A percentile compares a stretch with the other conserved stretches of the same genome.
phyloP scores from a whole-genome alignment of 2,113 vertebrate species.

The Microcebus griseorufus region DNA sequence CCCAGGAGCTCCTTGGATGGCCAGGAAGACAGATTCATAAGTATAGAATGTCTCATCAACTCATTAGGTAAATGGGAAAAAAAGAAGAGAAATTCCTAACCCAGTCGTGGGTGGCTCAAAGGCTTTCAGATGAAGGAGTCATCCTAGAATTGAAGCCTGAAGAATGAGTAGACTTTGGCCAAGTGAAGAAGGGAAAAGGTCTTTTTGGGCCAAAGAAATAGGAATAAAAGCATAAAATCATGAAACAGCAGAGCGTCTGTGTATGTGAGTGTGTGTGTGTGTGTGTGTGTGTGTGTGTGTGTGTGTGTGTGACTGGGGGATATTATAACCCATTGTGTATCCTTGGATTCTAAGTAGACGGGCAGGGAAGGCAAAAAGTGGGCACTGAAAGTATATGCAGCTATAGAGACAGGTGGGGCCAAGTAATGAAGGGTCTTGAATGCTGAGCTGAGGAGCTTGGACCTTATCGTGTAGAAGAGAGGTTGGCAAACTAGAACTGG shows the following conservation, averaged over 20 bases:
- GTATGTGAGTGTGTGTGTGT: too few species aligned
- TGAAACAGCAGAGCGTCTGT: background rate
- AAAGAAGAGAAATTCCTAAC: background rate
- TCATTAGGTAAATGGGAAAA: background rate
- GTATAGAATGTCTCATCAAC: background rate
- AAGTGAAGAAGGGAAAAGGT: background rate
- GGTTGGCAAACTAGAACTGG: background rate
- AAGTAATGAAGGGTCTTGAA: background rate
- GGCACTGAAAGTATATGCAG: background rate
- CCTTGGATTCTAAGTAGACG: background rate
- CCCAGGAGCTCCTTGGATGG: background rate
- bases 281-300: background rate
- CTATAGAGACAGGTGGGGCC: background rate
- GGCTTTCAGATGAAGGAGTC: background rate
- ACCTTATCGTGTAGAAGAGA: background rate
- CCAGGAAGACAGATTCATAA: background rate
- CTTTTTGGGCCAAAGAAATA: background rate
- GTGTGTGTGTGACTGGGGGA: background rate
- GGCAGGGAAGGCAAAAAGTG: background rate
- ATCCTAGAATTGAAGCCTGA: background rate
- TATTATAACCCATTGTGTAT: background rate
- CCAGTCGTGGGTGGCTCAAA: background rate
- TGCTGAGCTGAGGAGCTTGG: background rate
- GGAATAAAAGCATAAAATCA: background rate
- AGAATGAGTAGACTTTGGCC: background rate